Base-by-base conservation (phyloP, 2,113 vertebrate genomes). In the Falco punctatus region DNA sequence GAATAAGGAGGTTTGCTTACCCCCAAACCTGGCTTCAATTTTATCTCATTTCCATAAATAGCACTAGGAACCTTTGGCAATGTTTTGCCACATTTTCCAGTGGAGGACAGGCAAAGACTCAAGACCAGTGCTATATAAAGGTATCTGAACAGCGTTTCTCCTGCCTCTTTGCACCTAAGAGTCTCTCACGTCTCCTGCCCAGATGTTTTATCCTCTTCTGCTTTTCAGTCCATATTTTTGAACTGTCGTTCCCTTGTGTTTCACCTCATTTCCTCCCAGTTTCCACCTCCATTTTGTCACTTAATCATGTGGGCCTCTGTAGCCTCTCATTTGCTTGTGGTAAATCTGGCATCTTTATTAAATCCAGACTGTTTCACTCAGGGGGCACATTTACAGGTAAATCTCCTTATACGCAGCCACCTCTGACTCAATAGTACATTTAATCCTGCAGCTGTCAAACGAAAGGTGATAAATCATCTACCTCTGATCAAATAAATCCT, bases 21-120 rank as follows among this genome's bases (percentile, higher is more conserved):
- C 84, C 84, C 91, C 84, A 96, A 97, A 96, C 96, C 95, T 95
- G 95, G 93, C 91, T 97, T 97, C 89, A 96, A 97, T 97, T 97
- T 97, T 92, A 97, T 96, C 96, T 96, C 51, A 94, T 96, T 97
- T 96, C 95, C 96, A 96, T 92, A 97, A 96, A 96, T 95, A 97
- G 94, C 91, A 96, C 70, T 48, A 91, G 89, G 86, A 95, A 96
- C 88, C 46, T 97, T 94, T 92, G 89, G 83, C 81, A 82, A 94
- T 88, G 62, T 78, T 88, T 95, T 95, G 92, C 85, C 77, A 89
- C 75, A 51, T 92, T 96, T 95, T 95, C 90, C 86, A 82, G 86
- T 22, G 38, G 59, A 96, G 33, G 55, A 78, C 66, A 46, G 69
- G 86, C 64, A 86, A 93, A 94, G 32, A 88, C 80, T 93, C 83